Evolutionary conservation across 1,140 invertebrate species (phyloP).

Genomic region (Aphis craccivora): DNA sequence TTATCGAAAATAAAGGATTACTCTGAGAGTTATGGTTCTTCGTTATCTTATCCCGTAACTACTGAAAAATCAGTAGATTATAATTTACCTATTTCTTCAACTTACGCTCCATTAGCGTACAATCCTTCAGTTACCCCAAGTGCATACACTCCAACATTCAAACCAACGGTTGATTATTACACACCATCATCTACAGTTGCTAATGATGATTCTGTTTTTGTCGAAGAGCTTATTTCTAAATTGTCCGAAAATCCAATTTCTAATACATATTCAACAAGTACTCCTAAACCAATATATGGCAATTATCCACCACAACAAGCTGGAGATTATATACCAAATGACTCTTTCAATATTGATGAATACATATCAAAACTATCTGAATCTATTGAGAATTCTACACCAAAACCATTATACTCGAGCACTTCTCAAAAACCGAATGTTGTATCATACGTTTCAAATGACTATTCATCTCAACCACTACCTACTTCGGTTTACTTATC

Average conservation of each 20-base stretch:
- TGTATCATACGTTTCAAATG: neutral
- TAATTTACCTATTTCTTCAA: neutral
- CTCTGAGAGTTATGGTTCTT: neutral
- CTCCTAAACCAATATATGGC: neutral
- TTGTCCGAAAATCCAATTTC: neutral
- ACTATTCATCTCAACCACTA: neutral
- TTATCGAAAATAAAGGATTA: neutral
- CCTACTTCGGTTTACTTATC: constrained; percentile 30
- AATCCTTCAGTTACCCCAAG: neutral
- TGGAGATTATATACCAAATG: constrained; percentile 21
- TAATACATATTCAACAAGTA: neutral
- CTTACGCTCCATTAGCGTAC: neutral
- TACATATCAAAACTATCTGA: neutral
- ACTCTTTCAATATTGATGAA: constrained; percentile 32
- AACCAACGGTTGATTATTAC: constrained; percentile 35
- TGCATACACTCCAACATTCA: neutral
- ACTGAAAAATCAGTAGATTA: neutral
- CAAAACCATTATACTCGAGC: neutral
- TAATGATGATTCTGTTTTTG: neutral
- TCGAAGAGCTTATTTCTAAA: constrained; percentile 10
- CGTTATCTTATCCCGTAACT: neutral
- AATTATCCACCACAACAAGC: neutral
- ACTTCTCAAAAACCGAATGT: neutral
- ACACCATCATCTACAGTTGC: neutral
- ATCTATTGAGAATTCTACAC: neutral